phyloP scores from a whole-genome alignment of 2,113 vertebrate species.

The Mustela lutreola region DNA sequence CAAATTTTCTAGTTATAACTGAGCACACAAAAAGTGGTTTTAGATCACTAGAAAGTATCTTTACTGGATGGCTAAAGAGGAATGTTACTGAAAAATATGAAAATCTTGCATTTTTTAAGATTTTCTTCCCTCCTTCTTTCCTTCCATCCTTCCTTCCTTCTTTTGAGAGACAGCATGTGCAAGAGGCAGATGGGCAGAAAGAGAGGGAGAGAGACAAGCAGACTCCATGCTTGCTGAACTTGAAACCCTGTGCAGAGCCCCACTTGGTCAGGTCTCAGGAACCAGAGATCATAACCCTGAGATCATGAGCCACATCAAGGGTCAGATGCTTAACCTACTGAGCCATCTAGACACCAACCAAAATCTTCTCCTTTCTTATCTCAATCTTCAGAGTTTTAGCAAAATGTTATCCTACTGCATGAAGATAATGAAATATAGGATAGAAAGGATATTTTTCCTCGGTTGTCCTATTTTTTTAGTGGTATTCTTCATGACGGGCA shows the following conservation, averaged over 20 bases:
- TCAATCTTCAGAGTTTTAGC: not conserved
- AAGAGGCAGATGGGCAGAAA: not conserved
- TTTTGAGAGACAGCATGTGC: not conserved
- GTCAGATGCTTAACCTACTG: not conserved
- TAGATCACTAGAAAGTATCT: not conserved
- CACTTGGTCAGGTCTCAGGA: not conserved
- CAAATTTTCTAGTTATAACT: not conserved
- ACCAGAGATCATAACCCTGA: not conserved
- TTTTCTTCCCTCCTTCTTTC: not conserved
- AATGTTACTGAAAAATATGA: not conserved
- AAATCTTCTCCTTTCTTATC: not conserved
- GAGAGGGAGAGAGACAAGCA: not conserved
- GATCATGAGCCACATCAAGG: not conserved
- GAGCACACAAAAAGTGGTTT: not conserved
- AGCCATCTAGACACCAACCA: no score
- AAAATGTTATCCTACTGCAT: not conserved
- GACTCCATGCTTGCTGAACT: not conserved
- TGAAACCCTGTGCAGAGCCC: not conserved
- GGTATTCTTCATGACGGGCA: not conserved
- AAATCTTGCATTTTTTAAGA: not conserved
- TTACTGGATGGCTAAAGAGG: not conserved
- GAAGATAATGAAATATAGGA: not conserved
- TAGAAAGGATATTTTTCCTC: not conserved
- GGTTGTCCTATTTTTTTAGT: not conserved
- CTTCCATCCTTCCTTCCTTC: no score